Evolutionary conservation across 1,140 invertebrate genomes (phyloP), one percentile per base, ranked within the genome.

Genomic region (Samia ricini): DNA sequence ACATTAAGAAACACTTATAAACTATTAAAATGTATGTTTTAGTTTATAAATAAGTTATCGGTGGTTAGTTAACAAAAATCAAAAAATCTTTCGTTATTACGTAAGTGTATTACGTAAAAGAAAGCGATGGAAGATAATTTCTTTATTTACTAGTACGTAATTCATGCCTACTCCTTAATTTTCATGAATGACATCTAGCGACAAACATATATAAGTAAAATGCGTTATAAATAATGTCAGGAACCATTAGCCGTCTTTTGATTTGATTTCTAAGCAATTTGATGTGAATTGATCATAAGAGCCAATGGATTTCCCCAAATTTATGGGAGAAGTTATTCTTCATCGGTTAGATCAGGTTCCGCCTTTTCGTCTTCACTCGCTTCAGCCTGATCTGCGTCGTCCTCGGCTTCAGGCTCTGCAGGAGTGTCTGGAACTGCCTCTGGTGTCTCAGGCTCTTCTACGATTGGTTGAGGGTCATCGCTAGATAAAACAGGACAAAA

Each of bases 301-400:
- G 33, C 33, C 12, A 42, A 42, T 42, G 33, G 33, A 42, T 52
- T 21, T 20, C 8, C 15, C 19, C 4, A 52, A 52, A 12, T 52
- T 52, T 22, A 21, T 52, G 19, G 51, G 4, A 15, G 15, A 42
- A 42, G 20, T 80, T 90, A 88, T 84, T 92, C 90, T 70, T 90
- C 89, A 20, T 88, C 87, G 19, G 90, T 91, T 23, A 91, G 85
- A 66, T 92, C 91, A 10, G 85, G 84, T 72, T 91, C 91, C 36
- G 84, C 83, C 68, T 79, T 73, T 71, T 90, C 89, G 61, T 89
- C 84, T 69, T 91, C 88, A 58, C 87, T 90, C 60, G 70, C 76
- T 72, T 91, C 78, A 55, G 71, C 77, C 5, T 72, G 72, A 12
- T 75, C 77, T 48, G 68, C 62, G 58, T 79, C 75, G 4, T 29